Percentiles rank a stretch among this genome's conserved stretches.
phyloP scores from a whole-genome alignment of 1,140 invertebrate species.

The Eriosoma lanigerum region DNA sequence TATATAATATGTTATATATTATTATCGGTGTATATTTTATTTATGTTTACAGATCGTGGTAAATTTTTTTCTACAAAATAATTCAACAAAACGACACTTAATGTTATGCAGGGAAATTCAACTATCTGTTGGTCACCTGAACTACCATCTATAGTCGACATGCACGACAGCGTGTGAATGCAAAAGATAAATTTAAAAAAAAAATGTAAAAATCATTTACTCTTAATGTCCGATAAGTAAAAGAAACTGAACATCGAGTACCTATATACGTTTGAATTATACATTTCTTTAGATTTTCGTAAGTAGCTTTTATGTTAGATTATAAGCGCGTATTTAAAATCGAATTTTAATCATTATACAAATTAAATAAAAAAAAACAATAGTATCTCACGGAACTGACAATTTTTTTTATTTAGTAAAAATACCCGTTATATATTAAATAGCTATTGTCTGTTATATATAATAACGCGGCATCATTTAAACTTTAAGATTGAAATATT shows the following conservation, averaged over 20 bases:
- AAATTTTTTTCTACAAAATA: conserved; percentile 8
- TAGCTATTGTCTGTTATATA: too few relatives aligned
- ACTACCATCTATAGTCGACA: conserved; percentile 22
- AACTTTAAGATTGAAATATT: neutral
- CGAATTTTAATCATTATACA: neutral
- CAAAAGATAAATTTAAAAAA: neutral
- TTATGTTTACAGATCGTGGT: conserved; percentile 20
- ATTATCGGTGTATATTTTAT: neutral
- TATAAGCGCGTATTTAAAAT: neutral
- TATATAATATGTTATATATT: neutral
- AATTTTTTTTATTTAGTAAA: conserved; percentile 8
- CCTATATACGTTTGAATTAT: too few relatives aligned
- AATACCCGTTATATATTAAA: neutral
- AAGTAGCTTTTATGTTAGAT: conserved; percentile 8
- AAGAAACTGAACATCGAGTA: too few relatives aligned
- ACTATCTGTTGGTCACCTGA: neutral
- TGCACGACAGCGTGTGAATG: conserved; percentile 40
- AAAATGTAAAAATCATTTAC: neutral
- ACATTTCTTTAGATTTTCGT: conserved; percentile 43
- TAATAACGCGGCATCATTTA: neutral
- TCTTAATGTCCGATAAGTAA: too few relatives aligned
- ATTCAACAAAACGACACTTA: neutral
- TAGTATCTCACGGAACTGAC: conserved; percentile 21
- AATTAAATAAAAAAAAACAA: too few relatives aligned
- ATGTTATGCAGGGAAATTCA: neutral